phyloP scores from a whole-genome alignment of 2,797 vertebrate species.

The Natrix natrix region DNA sequence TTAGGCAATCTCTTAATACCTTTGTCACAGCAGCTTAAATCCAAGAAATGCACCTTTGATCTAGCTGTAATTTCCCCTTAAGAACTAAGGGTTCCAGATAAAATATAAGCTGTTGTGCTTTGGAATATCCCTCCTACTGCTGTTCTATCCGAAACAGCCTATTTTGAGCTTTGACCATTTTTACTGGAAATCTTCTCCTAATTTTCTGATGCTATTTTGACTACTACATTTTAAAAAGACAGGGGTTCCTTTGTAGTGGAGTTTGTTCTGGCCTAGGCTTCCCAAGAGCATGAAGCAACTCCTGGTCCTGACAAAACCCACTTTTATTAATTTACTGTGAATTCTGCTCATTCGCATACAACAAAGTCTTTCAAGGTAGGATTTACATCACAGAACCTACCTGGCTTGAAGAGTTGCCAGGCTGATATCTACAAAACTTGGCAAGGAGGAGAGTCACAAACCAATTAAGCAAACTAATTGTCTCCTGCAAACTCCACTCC shows the following conservation, averaged over 20 bases:
- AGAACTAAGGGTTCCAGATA: not conserved
- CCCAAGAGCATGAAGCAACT: no score
- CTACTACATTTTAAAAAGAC: not conserved
- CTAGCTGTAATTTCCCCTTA: not conserved
- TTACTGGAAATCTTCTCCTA: not conserved
- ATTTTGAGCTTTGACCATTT: not conserved
- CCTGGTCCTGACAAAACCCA: no score
- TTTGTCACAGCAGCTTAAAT: not conserved
- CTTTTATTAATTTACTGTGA: no score
- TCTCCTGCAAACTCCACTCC: no score
- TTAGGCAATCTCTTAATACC: not conserved
- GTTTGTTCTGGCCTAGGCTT: no score
- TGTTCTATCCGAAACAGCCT: not conserved
- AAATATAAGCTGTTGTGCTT: not conserved
- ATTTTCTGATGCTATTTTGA: not conserved
- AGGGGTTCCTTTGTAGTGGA: not conserved
- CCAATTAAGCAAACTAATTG: no score
- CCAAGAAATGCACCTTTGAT: not conserved
- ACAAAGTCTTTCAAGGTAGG: no score
- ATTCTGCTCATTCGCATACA: no score
- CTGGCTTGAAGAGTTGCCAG: no score
- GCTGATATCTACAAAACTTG: no score
- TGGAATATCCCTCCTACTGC: not conserved
- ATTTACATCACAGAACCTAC: no score
- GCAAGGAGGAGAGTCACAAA: no score